Evolutionary conservation across 2,113 vertebrate genomes (phyloP).

Genomic region (Xyrauchen texanus): DNA sequence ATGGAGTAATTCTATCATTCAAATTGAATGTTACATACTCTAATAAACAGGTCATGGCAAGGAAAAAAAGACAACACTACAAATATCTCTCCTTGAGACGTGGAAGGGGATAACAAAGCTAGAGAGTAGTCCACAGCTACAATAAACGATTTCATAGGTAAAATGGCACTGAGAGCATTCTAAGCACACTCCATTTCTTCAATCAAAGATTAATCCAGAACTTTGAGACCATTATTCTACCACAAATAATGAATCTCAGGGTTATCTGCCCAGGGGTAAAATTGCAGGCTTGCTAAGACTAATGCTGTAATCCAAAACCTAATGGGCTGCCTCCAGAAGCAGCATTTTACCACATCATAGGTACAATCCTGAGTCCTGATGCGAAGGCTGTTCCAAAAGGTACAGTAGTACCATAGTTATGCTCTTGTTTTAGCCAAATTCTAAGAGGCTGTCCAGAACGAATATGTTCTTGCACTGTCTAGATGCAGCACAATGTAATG

Average conservation of each 20-base stretch:
- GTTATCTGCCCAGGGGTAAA: neutral
- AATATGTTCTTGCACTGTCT: too few species aligned
- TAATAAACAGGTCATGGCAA: constrained; percentile 33
- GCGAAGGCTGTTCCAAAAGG: too few species aligned
- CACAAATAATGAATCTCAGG: neutral
- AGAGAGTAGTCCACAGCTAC: neutral
- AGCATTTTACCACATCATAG: too few species aligned
- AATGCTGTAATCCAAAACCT: too few species aligned
- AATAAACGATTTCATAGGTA: neutral
- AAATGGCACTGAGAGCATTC: neutral
- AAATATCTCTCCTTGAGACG: constrained; percentile 9
- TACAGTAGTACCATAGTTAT: too few species aligned
- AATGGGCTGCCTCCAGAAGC: too few species aligned
- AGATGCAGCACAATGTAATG: too few species aligned
- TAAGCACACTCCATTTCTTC: neutral
- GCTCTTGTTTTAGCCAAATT: too few species aligned
- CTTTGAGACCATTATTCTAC: neutral
- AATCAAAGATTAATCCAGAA: neutral
- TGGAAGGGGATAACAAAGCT: neutral
- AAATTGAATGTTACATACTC: constrained; percentile 43
- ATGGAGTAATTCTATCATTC: constrained; percentile 9
- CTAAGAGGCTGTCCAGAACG: too few species aligned
- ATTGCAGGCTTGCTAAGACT: too few species aligned
- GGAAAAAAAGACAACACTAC: constrained; percentile 7
- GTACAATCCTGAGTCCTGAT: too few species aligned